Conservation (phyloP, 2,797 vertebrate genomes). For the Anableps anableps region DNA sequence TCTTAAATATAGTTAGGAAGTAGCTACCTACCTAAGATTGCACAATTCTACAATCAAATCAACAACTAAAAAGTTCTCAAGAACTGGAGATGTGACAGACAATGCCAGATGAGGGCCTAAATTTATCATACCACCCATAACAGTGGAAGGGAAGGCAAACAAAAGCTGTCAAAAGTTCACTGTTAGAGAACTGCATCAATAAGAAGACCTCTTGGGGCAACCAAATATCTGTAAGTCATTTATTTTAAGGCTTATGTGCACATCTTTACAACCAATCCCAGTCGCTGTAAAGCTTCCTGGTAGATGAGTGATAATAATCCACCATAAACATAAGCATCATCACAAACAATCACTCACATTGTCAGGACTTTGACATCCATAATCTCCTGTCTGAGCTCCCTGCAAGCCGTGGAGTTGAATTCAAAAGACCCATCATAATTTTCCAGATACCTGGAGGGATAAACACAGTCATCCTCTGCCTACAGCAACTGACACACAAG, state of each 20-base stretch:
- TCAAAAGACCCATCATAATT: constrained; percentile 91
- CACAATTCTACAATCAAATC: not conserved
- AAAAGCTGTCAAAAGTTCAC: not conserved
- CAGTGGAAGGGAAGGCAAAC: not conserved
- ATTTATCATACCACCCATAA: not conserved
- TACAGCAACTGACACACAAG: constrained; percentile 34
- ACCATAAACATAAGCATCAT: not conserved
- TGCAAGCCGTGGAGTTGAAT: constrained; percentile 94
- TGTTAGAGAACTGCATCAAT: not conserved
- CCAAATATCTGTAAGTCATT: not conserved
- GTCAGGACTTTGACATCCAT: constrained; percentile 95
- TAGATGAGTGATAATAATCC: not conserved
- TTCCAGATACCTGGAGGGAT: constrained; percentile 91
- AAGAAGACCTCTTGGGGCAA: not conserved
- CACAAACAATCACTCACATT: constrained; percentile 87
- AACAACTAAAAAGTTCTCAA: not conserved
- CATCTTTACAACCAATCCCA: not conserved
- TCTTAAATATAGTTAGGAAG: not conserved
- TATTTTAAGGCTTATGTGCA: not conserved
- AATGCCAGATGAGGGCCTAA: not conserved
- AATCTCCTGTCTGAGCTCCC: constrained; percentile 94
- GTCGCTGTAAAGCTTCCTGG: not conserved
- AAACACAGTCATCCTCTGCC: constrained; percentile 75
- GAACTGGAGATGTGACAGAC: not conserved
- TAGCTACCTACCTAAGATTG: not conserved